These are phyloP conservation scores for Xestobium rufovillosum DNA, from an alignment of 2,888 invertebrate genomes.

Conservation along the genomic window DNA sequence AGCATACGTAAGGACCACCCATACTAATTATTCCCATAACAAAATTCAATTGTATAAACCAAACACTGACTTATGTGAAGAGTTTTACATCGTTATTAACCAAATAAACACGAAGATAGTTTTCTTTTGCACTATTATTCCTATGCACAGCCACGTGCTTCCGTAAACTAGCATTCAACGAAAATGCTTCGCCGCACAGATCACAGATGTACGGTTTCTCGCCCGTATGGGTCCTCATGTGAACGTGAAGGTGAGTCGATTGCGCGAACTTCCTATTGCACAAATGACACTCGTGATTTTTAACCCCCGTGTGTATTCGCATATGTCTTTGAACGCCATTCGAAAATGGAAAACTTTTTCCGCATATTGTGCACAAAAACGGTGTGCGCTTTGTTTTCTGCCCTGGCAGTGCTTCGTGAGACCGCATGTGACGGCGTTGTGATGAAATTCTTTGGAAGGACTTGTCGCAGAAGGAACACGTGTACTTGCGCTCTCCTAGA, in stretches of 20 bases:
- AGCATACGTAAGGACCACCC: too few relatives aligned
- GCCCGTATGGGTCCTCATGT: constrained; percentile 47
- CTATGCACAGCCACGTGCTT: constrained; percentile 29
- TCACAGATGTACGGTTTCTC: constrained; percentile 47
- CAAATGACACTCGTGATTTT: constrained; percentile 37
- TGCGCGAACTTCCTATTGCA: constrained; percentile 41
- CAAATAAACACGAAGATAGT: too few relatives aligned
- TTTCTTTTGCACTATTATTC: too few relatives aligned
- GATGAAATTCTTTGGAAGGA: constrained; percentile 33
- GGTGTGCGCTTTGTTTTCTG: constrained; percentile 35
- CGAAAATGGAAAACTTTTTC: constrained; percentile 37
- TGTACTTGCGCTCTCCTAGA: constrained; percentile 33
- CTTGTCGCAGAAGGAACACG: constrained; percentile 33
- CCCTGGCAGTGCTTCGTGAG: constrained; percentile 32
- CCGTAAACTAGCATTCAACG: constrained; percentile 31
- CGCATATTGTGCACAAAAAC: constrained; percentile 37
- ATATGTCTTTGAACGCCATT: constrained; percentile 39
- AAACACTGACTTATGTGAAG: too few relatives aligned
- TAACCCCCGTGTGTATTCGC: constrained; percentile 38
- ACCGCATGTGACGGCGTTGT: constrained; percentile 30
- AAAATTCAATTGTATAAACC: too few relatives aligned
- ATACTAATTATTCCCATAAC: too few relatives aligned
- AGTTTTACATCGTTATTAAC: too few relatives aligned
- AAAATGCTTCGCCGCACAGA: constrained; percentile 41
- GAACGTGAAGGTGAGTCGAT: constrained; percentile 43